These are phyloP conservation scores for Orchesellides sinensis DNA, from an alignment of 2,888 invertebrate genomes.

Conservation along the genomic window DNA sequence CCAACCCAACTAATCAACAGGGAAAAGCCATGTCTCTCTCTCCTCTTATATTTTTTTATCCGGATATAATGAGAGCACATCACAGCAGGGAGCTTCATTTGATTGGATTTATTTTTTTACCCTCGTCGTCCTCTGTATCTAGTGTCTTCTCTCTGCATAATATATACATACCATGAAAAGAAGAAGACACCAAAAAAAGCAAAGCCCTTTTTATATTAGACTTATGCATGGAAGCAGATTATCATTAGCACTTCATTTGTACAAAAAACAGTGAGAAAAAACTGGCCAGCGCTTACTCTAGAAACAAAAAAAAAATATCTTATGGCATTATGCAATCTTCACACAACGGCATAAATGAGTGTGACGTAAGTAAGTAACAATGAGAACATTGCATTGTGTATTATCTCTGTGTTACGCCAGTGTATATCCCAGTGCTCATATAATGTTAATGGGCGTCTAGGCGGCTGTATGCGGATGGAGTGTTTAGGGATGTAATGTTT, in stretches of 20 bases:
- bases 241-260: constrained; percentile 64
- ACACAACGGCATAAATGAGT: background rate
- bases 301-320: background rate
- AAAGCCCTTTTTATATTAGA: background rate
- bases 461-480: constrained; percentile 47
- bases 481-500: constrained; percentile 14
- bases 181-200: no score
- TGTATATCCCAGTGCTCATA: constrained; percentile 55
- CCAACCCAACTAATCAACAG: background rate
- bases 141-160: background rate
- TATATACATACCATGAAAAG: background rate
- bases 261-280: constrained; percentile 30
- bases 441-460: constrained; percentile 63
- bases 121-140: background rate
- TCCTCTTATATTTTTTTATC: constrained; percentile 38
- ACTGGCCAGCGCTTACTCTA: no score
- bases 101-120: constrained; percentile 52
- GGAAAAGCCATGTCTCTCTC: background rate
- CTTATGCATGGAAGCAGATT: constrained; percentile 17
- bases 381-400: background rate
- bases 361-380: background rate
- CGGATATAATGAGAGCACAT: constrained; percentile 46
- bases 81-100: constrained; percentile 60
- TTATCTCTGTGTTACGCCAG: background rate
- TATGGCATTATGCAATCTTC: background rate